A percentile compares a stretch with the other conserved stretches of the same genome.
Evolutionary conservation across 1,140 invertebrate species (phyloP).

Genomic region (Panagrolaimus sp.): DNA sequence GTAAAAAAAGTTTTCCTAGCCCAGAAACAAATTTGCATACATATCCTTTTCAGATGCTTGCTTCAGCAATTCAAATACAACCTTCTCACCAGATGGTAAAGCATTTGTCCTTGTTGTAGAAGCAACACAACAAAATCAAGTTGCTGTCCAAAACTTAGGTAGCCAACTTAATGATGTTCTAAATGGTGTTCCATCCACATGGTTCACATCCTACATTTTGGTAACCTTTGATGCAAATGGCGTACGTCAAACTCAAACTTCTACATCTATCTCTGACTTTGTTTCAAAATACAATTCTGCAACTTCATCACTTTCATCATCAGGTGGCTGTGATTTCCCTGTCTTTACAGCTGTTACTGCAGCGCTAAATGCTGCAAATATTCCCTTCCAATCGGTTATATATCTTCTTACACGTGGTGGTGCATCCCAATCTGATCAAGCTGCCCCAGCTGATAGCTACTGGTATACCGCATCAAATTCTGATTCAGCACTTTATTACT

Average conservation of each 20-base stretch:
- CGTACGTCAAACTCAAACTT: not conserved
- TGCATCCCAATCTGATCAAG: not conserved
- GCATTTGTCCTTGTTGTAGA: constrained; percentile 6
- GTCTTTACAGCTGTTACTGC: not conserved
- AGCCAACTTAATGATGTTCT: constrained; percentile 1
- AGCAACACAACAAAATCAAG: not conserved
- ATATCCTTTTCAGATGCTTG: not conserved
- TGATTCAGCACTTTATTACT: too few relatives aligned
- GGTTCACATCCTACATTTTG: not conserved
- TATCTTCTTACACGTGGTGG: not conserved
- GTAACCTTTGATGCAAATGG: constrained; percentile 10
- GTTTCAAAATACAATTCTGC: not conserved
- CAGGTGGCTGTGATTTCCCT: constrained; percentile 1
- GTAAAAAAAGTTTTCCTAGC: not conserved
- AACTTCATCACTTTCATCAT: not conserved
- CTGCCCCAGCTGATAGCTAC: not conserved
- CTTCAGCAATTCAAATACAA: not conserved
- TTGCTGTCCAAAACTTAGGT: not conserved
- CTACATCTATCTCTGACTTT: not conserved
- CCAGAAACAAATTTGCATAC: not conserved
- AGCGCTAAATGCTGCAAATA: not conserved
- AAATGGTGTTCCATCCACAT: not conserved
- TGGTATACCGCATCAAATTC: not conserved
- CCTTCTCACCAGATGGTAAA: not conserved
- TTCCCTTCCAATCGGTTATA: not conserved